Evolutionary conservation across 2,888 invertebrate species (phyloP).

Genomic region (Mesoligia furuncula): DNA sequence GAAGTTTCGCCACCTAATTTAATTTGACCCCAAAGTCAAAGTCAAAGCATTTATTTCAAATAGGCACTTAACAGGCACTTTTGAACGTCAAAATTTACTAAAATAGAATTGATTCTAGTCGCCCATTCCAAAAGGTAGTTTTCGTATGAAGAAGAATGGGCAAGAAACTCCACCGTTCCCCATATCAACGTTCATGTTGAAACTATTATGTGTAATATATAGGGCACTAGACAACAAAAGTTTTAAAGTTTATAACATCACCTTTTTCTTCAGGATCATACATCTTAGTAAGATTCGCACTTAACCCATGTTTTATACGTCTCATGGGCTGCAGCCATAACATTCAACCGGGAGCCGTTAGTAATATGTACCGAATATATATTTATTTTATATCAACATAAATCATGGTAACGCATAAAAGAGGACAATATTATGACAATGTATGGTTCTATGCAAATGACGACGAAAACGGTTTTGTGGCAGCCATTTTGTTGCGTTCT

Average conservation of each 20-base stretch:
- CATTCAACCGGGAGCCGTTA: slow-evolving; percentile 49
- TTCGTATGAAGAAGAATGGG: no score
- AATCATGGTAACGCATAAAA: slow-evolving; percentile 64
- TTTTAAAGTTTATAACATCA: neutral
- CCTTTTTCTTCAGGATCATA: slow-evolving; percentile 24
- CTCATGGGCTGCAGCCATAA: slow-evolving; percentile 57
- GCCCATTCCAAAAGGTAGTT: no score
- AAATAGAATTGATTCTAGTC: no score
- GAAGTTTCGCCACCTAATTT: no score
- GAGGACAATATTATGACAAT: slow-evolving; percentile 60
- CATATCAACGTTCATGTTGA: neutral
- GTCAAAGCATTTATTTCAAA: no score
- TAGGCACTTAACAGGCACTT: no score
- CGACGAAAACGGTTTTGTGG: slow-evolving; percentile 23
- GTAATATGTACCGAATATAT: slow-evolving; percentile 65
- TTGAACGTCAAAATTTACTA: no score
- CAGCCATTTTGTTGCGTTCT: slow-evolving; percentile 31
- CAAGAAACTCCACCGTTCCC: no score
- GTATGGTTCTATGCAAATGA: slow-evolving; percentile 61
- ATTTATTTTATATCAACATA: slow-evolving; percentile 67
- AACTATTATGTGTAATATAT: neutral
- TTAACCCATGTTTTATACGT: slow-evolving; percentile 52
- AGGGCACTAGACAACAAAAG: neutral
- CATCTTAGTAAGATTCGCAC: slow-evolving; percentile 23
- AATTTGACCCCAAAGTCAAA: no score